Evolutionary conservation across 1,140 invertebrate genomes (phyloP), one percentile per base, ranked within the genome.

Genomic region (Listronotus bonariensis): DNA sequence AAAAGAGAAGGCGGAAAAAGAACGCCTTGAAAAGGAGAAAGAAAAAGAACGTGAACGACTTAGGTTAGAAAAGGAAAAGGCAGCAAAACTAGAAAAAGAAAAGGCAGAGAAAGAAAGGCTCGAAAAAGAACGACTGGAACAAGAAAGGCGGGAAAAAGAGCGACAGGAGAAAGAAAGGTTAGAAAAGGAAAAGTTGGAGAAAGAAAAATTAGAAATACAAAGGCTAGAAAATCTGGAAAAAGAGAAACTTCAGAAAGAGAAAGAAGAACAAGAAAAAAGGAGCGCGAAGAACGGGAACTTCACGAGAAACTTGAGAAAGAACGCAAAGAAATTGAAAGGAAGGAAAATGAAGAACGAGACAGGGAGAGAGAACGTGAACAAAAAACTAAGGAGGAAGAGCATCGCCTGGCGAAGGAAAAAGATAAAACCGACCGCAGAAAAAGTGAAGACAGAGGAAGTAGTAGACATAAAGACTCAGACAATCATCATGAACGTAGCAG

Each of bases 101-200:
- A 64, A 71, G 15, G 55, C 73, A 17, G 78, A 77, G 42, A 78
- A 65, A 57, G 74, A 79, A 58, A 64, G 70, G 1, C 54, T 69
- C 11, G 77, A 80, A 53, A 82, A 82, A 67, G 83, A 66, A 57
- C 78, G 54, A 49, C 52, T 66, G 68, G 78, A 80, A 32, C 60
- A 68, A 36, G 73, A 78, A 55, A 79, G 55, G 45, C 49, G 68
- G 70, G 77, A 80, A 42, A 67, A 70, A 20, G 72, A 78, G 45
- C 59, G 65, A 36, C 41, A 80, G 14, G 72, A 75, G n/a, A 76
- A 73, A 57, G 71, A 74, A 68, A 64, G 76, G 78, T 48, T 77
- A 77, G 74, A 65, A 52, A 56, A 80, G 68, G 68, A 79, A 69
- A 57, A 69, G 51, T 48, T 45, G 42, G 67, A 73, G 64, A 65